Conservation (phyloP, 2,113 vertebrate species). For the Gymnorhina tibicen region DNA sequence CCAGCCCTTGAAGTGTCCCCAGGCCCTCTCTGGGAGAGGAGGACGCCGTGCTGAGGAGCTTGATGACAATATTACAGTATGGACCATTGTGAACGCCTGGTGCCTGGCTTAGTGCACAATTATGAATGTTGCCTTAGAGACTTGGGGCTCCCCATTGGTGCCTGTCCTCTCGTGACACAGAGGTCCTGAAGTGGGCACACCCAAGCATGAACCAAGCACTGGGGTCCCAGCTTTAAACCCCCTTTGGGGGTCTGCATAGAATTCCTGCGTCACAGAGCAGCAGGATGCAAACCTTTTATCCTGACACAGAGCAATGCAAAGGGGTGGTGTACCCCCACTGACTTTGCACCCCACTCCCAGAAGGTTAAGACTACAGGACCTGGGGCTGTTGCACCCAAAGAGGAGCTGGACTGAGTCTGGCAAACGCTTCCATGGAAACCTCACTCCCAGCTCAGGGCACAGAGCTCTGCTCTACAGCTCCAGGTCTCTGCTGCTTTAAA, state of each 20-base stretch:
- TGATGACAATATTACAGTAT: neutral
- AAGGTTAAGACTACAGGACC: neutral
- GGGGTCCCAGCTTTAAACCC: neutral
- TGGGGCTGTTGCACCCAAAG: neutral
- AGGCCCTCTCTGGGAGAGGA: neutral
- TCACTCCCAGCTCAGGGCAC: neutral
- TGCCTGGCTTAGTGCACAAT: neutral
- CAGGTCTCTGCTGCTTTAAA: neutral
- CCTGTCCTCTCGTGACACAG: neutral
- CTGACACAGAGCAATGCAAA: neutral
- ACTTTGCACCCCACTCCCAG: neutral
- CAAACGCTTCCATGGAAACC: neutral
- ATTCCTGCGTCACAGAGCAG: neutral
- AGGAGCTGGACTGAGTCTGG: neutral
- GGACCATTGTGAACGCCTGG: neutral
- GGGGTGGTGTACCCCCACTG: fast-evolving
- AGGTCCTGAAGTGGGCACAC: neutral
- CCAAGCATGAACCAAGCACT: neutral
- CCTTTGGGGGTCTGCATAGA: neutral
- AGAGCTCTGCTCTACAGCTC: neutral
- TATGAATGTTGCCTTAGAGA: neutral
- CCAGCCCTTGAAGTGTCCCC: neutral
- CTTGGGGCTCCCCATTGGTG: neutral
- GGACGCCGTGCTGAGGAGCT: fast-evolving
- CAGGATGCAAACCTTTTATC: neutral